Percentiles rank a stretch among this genome's conserved stretches.
These are phyloP conservation scores for Suncus etruscus DNA, from an alignment of 2,113 vertebrate species.

Conservation along the genomic window DNA sequence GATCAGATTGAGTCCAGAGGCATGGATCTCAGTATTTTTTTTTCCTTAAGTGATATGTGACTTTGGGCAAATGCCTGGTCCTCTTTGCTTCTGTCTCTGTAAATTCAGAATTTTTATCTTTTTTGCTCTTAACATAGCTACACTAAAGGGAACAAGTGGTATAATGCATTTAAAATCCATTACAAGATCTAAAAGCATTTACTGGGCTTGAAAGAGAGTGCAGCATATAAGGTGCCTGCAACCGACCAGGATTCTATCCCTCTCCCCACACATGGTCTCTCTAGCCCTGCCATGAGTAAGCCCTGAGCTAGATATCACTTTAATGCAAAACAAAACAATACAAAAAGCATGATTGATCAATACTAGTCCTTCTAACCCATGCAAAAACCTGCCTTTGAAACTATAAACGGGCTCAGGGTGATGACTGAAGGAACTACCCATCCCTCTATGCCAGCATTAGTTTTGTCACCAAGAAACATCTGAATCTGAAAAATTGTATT, in stretches of 20 bases:
- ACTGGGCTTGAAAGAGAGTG: too few species aligned
- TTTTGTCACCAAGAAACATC: constrained; percentile 6
- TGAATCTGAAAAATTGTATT: constrained; percentile 17
- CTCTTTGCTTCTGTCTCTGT: not conserved
- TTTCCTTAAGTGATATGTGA: not conserved
- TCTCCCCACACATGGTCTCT: too few species aligned
- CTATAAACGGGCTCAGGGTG: not conserved
- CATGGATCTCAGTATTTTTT: not conserved
- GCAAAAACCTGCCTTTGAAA: not conserved
- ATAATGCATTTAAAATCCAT: not conserved
- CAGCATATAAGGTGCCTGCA: too few species aligned
- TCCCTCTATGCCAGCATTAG: not conserved
- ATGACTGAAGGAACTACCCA: not conserved
- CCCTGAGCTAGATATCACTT: too few species aligned
- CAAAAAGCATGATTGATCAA: not conserved
- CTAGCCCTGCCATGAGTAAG: too few species aligned
- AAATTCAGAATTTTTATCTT: not conserved
- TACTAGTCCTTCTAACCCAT: not conserved
- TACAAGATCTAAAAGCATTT: constrained; percentile 43
- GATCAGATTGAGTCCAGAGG: not conserved
- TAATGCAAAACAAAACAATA: too few species aligned
- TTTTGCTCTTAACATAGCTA: not conserved
- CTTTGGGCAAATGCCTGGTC: not conserved
- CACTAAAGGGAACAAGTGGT: not conserved
- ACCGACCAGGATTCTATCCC: too few species aligned